These are phyloP conservation scores for Prosopocoilus inquinatus DNA, from an alignment of 2,888 invertebrate genomes.

Conservation along the genomic window DNA sequence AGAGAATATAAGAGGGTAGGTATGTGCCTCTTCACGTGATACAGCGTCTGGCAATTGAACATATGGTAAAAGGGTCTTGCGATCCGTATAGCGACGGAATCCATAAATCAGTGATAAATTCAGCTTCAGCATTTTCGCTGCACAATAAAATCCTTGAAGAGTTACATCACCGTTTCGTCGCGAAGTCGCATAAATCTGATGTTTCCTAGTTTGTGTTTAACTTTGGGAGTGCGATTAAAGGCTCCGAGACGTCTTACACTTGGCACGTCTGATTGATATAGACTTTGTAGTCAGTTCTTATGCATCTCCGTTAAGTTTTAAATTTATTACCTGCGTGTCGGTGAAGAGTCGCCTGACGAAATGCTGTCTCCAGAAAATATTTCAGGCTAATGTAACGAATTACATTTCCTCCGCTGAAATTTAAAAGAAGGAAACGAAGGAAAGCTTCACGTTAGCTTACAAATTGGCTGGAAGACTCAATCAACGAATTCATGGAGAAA, in stretches of 20 bases:
- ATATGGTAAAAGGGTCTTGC: not conserved
- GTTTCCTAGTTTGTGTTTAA: slow-evolving; percentile 36
- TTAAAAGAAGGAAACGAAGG: no score
- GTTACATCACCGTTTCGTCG: slow-evolving; percentile 29
- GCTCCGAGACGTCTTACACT: slow-evolving; percentile 26
- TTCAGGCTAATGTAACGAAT: no score
- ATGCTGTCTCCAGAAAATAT: no score
- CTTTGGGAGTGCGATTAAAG: slow-evolving; percentile 32
- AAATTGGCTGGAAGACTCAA: no score
- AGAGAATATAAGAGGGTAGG: no score
- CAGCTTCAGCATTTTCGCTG: slow-evolving; percentile 11
- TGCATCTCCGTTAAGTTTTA: no score
- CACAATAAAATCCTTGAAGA: slow-evolving; percentile 29
- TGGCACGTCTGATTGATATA: slow-evolving; percentile 26
- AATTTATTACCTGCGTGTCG: no score
- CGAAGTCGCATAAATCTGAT: slow-evolving; percentile 32
- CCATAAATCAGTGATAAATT: slow-evolving; percentile 18
- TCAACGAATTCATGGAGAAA: no score
- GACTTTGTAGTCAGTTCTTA: slow-evolving; percentile 14
- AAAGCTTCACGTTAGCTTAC: no score
- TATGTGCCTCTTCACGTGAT: not conserved
- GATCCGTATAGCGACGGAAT: not conserved
- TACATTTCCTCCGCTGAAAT: no score
- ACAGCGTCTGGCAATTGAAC: slow-evolving; percentile 3
- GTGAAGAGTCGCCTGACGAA: no score